These are phyloP conservation scores for Hipparchia sbordonii DNA, from an alignment of 2,888 invertebrate species.

Conservation along the genomic window DNA sequence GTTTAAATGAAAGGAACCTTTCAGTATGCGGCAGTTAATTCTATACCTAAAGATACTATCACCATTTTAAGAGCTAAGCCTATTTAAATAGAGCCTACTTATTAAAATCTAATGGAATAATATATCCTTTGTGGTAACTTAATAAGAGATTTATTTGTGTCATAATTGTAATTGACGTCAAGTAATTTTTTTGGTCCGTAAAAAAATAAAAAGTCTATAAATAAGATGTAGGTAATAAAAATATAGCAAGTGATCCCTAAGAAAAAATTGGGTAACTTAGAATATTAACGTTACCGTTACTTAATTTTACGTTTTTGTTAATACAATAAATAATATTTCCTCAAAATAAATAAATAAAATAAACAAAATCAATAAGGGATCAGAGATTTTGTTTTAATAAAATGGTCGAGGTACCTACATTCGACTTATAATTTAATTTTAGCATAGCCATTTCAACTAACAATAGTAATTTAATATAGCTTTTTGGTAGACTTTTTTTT, in stretches of 20 bases:
- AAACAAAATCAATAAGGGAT: too few relatives aligned
- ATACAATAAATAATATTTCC: too few relatives aligned
- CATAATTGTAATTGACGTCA: constrained; percentile 66
- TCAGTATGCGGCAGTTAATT: constrained; percentile 1
- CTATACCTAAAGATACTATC: constrained; percentile 28
- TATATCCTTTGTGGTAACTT: constrained; percentile 26
- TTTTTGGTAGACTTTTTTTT: constrained; percentile 51
- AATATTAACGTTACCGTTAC: too few relatives aligned
- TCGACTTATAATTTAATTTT: neutral
- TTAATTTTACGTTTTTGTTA: too few relatives aligned
- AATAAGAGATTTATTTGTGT: constrained; percentile 24
- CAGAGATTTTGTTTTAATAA: too few relatives aligned
- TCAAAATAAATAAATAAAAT: too few relatives aligned
- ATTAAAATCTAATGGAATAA: constrained; percentile 16
- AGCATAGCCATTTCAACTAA: neutral
- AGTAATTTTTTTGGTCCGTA: constrained; percentile 65
- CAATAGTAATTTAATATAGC: constrained; percentile 28
- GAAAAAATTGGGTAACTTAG: too few relatives aligned
- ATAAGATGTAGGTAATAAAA: too few relatives aligned
- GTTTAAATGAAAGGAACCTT: neutral
- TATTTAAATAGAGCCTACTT: neutral
- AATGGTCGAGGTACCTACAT: too few relatives aligned
- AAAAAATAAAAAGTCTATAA: neutral
- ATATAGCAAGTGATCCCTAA: too few relatives aligned
- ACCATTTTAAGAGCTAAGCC: constrained; percentile 21